Evolutionary conservation across 2,797 vertebrate species (phyloP).

Genomic region (Sebastes nivosus): DNA sequence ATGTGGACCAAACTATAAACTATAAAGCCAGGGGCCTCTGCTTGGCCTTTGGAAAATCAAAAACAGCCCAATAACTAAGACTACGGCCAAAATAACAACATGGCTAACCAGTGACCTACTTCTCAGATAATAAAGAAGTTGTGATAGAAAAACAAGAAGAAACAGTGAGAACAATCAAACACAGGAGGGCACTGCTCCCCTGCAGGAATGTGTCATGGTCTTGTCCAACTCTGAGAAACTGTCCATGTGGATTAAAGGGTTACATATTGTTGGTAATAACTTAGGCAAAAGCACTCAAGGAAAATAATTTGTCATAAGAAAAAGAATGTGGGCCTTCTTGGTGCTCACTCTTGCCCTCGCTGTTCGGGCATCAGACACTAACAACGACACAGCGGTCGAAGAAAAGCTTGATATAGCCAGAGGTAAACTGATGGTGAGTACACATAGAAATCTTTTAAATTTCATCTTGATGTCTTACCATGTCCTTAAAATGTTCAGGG

Average conservation of each 20-base stretch:
- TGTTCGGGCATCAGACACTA: constrained; percentile 24
- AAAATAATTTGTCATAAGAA: neutral
- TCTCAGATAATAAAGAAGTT: neutral
- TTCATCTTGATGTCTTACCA: neutral
- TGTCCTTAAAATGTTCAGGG: neutral
- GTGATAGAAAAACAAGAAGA: neutral
- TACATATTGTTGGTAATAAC: neutral
- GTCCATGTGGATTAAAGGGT: neutral
- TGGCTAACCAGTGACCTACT: neutral
- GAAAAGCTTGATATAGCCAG: constrained; percentile 68
- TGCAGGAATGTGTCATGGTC: constrained; percentile 22
- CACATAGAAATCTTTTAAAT: neutral
- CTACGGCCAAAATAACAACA: neutral
- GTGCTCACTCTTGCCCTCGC: constrained; percentile 45
- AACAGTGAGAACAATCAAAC: neutral
- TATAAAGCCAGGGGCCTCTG: constrained; percentile 12
- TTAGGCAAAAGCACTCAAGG: neutral
- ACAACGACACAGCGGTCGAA: constrained; percentile 38
- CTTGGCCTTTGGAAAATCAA: neutral
- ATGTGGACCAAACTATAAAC: constrained; percentile 58
- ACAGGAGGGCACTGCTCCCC: constrained; percentile 32
- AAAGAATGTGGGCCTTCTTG: constrained; percentile 60
- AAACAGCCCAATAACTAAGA: neutral
- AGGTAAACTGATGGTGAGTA: constrained; percentile 81
- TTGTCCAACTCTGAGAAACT: constrained; percentile 36